phyloP scores from a whole-genome alignment of 2,888 invertebrate species.

The Aelia acuminata region DNA sequence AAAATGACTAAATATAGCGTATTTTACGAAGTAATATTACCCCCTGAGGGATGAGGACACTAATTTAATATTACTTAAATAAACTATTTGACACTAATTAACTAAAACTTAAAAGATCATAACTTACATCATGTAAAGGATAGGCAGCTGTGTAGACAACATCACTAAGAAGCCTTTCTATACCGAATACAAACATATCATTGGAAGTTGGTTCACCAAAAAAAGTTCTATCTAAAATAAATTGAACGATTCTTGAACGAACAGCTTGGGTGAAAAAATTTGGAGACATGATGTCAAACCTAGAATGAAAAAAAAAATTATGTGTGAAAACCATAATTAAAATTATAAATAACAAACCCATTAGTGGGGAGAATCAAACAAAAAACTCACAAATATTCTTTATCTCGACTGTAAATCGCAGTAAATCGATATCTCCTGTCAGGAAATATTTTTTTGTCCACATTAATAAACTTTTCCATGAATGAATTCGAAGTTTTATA shows the following conservation, averaged over 20 bases:
- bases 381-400: conserved; percentile 87
- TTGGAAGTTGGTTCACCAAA: conserved; percentile 75
- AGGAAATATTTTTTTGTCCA: conserved; percentile 82
- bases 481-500: conserved; percentile 36
- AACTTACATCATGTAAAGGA: conserved; percentile 73
- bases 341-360: neutral
- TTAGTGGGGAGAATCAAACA: neutral
- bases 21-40: no score
- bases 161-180: conserved; percentile 72
- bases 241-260: conserved; percentile 90
- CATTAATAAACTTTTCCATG: conserved; percentile 72
- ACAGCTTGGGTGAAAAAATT: conserved; percentile 90
- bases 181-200: conserved; percentile 81
- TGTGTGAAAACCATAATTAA: neutral
- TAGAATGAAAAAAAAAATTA: conserved; percentile 68
- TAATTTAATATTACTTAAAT: no score
- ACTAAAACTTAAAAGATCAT: neutral
- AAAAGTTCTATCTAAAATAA: conserved; percentile 89
- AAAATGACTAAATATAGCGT: no score
- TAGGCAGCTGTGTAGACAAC: conserved; percentile 72
- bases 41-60: no score
- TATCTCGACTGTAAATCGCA: conserved; percentile 90
- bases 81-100: no score
- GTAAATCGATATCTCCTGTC: conserved; percentile 85
- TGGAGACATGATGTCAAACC: conserved; percentile 85